Percentiles rank a stretch among this genome's conserved stretches.
Evolutionary conservation across 2,888 invertebrate genomes (phyloP).

Genomic region (Pterostichus niger): DNA sequence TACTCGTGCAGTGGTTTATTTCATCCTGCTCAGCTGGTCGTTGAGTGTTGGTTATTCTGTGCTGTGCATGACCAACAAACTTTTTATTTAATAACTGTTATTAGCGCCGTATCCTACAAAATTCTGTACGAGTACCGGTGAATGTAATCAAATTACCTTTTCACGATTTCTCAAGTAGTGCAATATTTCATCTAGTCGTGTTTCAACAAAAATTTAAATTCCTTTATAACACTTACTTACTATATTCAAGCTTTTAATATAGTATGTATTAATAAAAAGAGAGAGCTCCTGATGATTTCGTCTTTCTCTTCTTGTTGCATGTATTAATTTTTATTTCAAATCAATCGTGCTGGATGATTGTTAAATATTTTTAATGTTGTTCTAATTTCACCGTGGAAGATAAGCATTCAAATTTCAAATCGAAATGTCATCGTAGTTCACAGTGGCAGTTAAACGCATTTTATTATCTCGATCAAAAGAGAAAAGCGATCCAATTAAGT

Average conservation of each 20-base stretch:
- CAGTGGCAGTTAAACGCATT: constrained; percentile 27
- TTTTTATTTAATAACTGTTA: constrained; percentile 54
- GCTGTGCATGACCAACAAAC: constrained; percentile 46
- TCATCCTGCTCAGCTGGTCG: constrained; percentile 18
- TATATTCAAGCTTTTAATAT: not conserved
- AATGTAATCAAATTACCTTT: constrained; percentile 53
- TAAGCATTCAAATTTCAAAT: constrained; percentile 45
- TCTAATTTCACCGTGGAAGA: constrained; percentile 44
- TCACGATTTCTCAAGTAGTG: constrained; percentile 41
- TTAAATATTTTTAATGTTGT: constrained; percentile 16
- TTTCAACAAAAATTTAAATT: constrained; percentile 3
- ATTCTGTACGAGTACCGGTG: constrained; percentile 36
- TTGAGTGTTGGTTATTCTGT: constrained; percentile 39
- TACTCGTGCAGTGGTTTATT: constrained; percentile 10
- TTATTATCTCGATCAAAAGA: constrained; percentile 52
- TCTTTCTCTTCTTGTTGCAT: not conserved
- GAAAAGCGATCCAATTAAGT: constrained; percentile 57
- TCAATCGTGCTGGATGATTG: constrained; percentile 22
- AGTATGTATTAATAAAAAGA: constrained; percentile 2
- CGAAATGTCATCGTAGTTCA: constrained; percentile 55
- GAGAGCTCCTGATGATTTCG: not conserved
- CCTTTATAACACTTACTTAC: not conserved
- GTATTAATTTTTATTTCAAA: constrained; percentile 4
- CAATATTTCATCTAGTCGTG: constrained; percentile 5
- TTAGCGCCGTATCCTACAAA: constrained; percentile 53